Evolutionary conservation across 2,113 vertebrate genomes (phyloP), one percentile per base, ranked within the genome.

Genomic region (Vulpes vulpes): DNA sequence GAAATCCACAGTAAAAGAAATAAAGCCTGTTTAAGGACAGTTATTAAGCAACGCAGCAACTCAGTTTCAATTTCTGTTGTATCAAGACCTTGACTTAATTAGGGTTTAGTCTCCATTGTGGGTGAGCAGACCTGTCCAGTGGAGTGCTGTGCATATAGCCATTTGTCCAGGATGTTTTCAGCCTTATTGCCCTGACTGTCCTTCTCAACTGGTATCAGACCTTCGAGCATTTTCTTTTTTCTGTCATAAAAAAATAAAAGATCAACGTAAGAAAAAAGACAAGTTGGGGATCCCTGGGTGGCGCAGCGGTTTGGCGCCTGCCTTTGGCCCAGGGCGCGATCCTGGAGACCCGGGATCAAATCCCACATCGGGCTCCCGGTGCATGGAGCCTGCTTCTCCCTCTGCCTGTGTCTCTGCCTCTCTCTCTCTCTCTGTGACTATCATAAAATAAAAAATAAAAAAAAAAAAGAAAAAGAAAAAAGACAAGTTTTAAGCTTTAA

Each of bases 81-180:
- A 22, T 95, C 55, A 65, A 93, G 96, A 91, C 91, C 78, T 89
- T 22, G 25, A 53, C 85, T 97, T 81, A 60, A 51, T 94, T 81
- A 55, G 67, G n/a, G 74, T 73, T 78, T 23, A 32, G 32, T 81
- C 53, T 38, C 15, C 62, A 4, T 5, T 64, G 35, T 43, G 27
- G 38, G 30, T 92, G 60, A 82, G 55, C 55, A n/a, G 81, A 19
- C 1, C 30, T 57, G 8, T 15, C 43, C 84, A 38, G 22, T 7
- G 64, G 32, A 11, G 5, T 7, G 32, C 35, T 74, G 27, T 30
- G 11, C 35, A 2, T 74, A 67, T 80, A 51, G 27, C 86, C 49
- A 14, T 35, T 90, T 79, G 60, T 65, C 82, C 51, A 32, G 78
- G 81, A 69, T 19, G 11, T 78, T 67, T 81, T 89, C n/a, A 57